phyloP scores from a whole-genome alignment of 2,113 vertebrate genomes.

The Pelvicachromis taeniatus region DNA sequence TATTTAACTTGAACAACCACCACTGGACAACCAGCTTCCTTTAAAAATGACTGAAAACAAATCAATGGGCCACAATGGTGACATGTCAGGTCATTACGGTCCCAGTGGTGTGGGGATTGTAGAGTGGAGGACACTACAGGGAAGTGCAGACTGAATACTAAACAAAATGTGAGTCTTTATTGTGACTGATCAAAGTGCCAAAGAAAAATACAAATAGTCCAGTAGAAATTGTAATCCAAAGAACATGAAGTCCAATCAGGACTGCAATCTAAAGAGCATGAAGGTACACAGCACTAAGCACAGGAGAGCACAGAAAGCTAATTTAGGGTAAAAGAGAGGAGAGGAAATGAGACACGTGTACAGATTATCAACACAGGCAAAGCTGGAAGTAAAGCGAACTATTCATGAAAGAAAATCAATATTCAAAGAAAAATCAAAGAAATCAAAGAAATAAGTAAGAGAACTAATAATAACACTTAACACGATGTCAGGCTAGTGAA shows the following conservation, averaged over 20 bases:
- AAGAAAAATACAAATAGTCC: background rate
- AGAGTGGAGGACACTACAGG: background rate
- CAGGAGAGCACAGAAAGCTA: background rate
- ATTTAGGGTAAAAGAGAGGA: background rate
- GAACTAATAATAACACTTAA: background rate
- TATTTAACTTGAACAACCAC: background rate
- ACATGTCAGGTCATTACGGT: background rate
- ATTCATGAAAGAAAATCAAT: background rate
- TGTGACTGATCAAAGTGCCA: background rate
- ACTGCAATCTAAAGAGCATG: background rate
- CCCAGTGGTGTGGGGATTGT: background rate
- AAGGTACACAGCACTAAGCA: background rate
- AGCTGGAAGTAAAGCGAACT: background rate
- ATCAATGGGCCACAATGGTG: background rate
- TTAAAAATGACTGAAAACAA: background rate
- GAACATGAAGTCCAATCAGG: background rate
- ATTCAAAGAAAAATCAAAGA: background rate
- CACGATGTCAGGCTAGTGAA: background rate
- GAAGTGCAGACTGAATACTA: background rate
- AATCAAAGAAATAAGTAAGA: background rate
- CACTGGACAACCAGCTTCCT: background rate
- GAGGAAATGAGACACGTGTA: background rate
- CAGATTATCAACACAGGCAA: background rate
- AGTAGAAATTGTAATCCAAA: background rate
- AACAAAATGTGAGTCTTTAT: background rate